Percentiles rank a stretch among this genome's conserved stretches.
phyloP scores from a whole-genome alignment of 2,113 vertebrate species.

The Orcinus orca region DNA sequence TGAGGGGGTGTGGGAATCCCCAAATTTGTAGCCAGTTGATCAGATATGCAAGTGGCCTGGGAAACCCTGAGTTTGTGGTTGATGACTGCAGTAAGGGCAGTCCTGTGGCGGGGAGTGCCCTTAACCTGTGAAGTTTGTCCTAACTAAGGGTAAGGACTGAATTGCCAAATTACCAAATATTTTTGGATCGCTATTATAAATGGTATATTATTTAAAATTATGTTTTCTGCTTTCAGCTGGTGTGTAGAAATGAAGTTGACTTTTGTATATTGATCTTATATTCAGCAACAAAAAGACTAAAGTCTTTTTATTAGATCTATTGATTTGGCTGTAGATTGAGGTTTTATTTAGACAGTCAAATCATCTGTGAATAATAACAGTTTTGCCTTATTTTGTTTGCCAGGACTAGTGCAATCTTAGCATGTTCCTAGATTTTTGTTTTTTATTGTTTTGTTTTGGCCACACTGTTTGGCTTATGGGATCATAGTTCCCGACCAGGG shows the following conservation, averaged over 20 bases:
- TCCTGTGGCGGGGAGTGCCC: not conserved
- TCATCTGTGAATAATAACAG: not conserved
- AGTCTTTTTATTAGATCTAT: not conserved
- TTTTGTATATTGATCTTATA: conserved; percentile 10
- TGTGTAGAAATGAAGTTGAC: not conserved
- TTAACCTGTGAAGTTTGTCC: not conserved
- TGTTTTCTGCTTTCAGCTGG: not conserved
- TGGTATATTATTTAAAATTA: not conserved
- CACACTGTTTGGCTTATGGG: too few relatives aligned
- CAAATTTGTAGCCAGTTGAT: not conserved
- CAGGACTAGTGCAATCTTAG: not conserved
- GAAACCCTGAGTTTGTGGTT: not conserved
- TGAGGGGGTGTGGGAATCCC: not conserved
- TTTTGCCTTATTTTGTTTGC: not conserved
- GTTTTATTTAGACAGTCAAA: not conserved
- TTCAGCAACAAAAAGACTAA: not conserved
- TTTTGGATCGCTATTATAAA: not conserved
- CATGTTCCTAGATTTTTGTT: not conserved
- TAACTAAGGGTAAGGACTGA: not conserved
- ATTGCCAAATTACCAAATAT: not conserved
- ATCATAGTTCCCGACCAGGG: too few relatives aligned
- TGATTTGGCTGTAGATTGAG: not conserved
- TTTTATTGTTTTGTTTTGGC: too few relatives aligned
- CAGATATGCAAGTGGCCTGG: not conserved
- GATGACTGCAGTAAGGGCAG: not conserved